Conservation (phyloP, 2,797 vertebrate genomes). For the Channallabes apus region DNA sequence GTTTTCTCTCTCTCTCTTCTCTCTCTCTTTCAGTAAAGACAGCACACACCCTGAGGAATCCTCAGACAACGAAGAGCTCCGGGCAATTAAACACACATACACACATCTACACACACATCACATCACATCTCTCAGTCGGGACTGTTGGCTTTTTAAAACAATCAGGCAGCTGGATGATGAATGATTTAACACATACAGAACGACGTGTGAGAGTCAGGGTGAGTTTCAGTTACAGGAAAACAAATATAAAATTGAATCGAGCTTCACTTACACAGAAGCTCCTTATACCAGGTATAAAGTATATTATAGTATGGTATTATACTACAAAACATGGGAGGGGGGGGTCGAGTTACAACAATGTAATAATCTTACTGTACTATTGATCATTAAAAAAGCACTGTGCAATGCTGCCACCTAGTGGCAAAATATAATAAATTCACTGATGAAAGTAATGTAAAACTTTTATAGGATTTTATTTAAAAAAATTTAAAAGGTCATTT, state of each 20-base stretch:
- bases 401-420: constrained; percentile 24
- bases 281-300: background rate
- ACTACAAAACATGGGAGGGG: background rate
- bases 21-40: constrained; percentile 4
- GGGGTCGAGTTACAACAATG: background rate
- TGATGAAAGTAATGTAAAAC: background rate
- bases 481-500: background rate
- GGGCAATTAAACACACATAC: constrained; percentile 22
- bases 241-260: constrained; percentile 2
- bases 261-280: background rate
- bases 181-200: constrained; percentile 79
- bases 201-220: constrained; percentile 69
- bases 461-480: background rate
- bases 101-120: constrained; percentile 37
- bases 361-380: background rate
- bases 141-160: constrained; percentile 77
- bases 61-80: constrained; percentile 26
- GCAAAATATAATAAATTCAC: background rate
- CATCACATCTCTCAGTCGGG: constrained; percentile 55
- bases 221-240: constrained; percentile 60
- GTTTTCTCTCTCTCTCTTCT: background rate
- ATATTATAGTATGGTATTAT: background rate
- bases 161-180: constrained; percentile 80
- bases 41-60: constrained; percentile 15
- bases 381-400: background rate